A percentile compares a stretch with the other conserved stretches of the same genome.
These are phyloP conservation scores for Garrulus glandarius DNA, from an alignment of 2,797 vertebrate species.

Conservation along the genomic window DNA sequence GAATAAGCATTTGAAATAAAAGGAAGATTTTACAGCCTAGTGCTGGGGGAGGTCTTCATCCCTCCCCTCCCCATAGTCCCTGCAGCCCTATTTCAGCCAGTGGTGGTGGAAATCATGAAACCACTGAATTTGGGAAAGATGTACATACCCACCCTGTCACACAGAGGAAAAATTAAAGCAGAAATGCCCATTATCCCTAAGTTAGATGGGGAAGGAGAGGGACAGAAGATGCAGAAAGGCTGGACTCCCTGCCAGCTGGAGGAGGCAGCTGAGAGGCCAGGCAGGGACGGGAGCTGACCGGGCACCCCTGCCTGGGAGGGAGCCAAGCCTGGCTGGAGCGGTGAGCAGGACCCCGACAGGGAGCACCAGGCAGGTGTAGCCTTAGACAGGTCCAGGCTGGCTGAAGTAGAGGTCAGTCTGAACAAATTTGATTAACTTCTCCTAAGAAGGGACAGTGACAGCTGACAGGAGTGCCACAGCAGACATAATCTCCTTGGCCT, in stretches of 20 bases:
- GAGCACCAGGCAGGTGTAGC: not conserved
- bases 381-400: not conserved
- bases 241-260: not conserved
- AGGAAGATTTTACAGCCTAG: not conserved
- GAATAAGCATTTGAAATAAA: not conserved
- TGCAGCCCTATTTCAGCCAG: not conserved
- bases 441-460: constrained; percentile 34
- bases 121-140: not conserved
- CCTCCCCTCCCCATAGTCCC: accelerated
- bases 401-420: constrained; percentile 27
- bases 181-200: not conserved
- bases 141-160: too few relatives aligned
- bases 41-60: not conserved
- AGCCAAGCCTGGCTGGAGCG: not conserved
- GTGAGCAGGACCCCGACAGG: not conserved
- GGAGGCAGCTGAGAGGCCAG: not conserved
- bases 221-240: not conserved
- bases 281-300: not conserved
- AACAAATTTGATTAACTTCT: constrained; percentile 57
- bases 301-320: not conserved
- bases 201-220: not conserved
- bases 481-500: constrained; percentile 18
- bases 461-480: not conserved
- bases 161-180: not conserved
- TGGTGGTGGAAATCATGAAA: not conserved